Evolutionary conservation across 2,888 invertebrate genomes (phyloP), one percentile per base, ranked within the genome.

Genomic region (Laothoe populi): DNA sequence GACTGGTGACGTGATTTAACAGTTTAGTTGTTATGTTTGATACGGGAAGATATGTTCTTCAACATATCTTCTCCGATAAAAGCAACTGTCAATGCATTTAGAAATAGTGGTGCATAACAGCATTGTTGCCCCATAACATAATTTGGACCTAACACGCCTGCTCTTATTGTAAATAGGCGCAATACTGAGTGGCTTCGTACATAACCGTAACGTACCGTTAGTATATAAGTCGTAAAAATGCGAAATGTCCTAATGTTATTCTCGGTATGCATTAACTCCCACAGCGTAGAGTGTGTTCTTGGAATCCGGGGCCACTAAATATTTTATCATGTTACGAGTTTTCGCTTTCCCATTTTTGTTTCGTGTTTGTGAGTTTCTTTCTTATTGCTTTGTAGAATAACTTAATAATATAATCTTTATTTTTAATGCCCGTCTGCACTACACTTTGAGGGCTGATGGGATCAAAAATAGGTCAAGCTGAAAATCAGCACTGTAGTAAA

Each of bases 101-200:
- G 38, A 10, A 8, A 38, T 38, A 13, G 31, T 8, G 7, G 7
- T 8, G 31, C 31, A 31, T 11, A 8, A 38, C 13, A 13, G 8
- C 13, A 38, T 38, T 38, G 11, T 10, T 38, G 13, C 11, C 38
- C 38, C 10, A 26, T 26, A 26, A 26, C 38, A 38, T 38, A 38
- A 38, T 13, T 13, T 38, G 10, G 38, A 38, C 38, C 2, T 38
- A 38, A 44, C 44, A 19, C 19, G 44, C 44, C 19, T 44, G 44
- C 44, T 19, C 38, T 60, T 31, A 48, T 48, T 48, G 48, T 21
- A 38, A 60, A 24, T 53, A 53, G 24, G 48, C 46, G n/a, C 48
- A 31, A 35, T 53, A 53, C 53, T 35, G 35, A 53, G 53, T 35
- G 53, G 31, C 4, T 31, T 31, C 10, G 53, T 53, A 53, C 53